Base-by-base conservation (phyloP, 2,888 invertebrate species). In the Pegoplata infirma region DNA sequence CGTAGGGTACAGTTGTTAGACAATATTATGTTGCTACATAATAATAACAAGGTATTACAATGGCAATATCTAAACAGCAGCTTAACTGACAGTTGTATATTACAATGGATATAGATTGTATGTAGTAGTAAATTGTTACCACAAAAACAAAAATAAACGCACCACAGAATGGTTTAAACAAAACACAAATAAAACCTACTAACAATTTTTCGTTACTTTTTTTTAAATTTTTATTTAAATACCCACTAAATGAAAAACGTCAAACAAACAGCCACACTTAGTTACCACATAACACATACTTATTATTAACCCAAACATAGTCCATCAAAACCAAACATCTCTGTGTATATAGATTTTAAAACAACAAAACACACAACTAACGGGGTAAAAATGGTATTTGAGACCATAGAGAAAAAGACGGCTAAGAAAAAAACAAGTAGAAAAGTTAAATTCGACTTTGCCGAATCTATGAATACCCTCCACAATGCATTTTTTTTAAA, bases 81-180 rank as follows among this genome's bases (percentile, higher is more conserved):
- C 19, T 64, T 58, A 73, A 80, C 74, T 67, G 71, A 77, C 72
- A 80, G 72, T 66, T 25, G 47, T 14, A 17, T 63, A 32, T 17
- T 61, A 47, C 46, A 47, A 61, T n/a, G n/a, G n/a, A n/a, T n/a
- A n/a, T n/a, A n/a, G n/a, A n/a, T n/a, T n/a, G 44, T 12, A 14
- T 14, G 46, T 40, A 17, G 19, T 14, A 5, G 55, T 47, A 12
- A 16, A 32, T n/a, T 49, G 28, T 25, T n/a, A 63, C 32, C 49
- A 47, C 61, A 61, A 61, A n/a, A n/a, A n/a, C n/a, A n/a, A n/a
- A n/a, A n/a, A n/a, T n/a, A n/a, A 47, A 47, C 61, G 61, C 61
- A 63, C 61, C 61, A 47, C 61, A 49, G 32, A 32, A 63, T 17
- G 32, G 61, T 63, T 28, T 55, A 25, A 16, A n/a, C n/a, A n/a